These are phyloP conservation scores for Apteryx owenii DNA, from an alignment of 2,113 vertebrate species.

Conservation along the genomic window DNA sequence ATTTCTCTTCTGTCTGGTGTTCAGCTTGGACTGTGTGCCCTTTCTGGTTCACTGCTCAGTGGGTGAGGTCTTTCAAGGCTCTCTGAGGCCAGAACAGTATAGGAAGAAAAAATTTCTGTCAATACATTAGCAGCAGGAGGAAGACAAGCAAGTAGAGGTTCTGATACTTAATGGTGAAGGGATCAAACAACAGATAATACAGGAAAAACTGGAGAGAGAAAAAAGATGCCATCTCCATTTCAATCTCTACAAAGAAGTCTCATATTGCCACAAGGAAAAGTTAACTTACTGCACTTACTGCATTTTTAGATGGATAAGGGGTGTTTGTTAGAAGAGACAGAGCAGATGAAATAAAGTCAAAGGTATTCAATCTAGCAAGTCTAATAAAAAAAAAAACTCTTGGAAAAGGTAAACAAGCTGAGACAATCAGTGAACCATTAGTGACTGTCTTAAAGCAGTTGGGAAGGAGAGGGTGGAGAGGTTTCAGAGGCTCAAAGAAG, in stretches of 20 bases:
- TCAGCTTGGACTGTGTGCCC: not conserved
- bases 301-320: not conserved
- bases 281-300: not conserved
- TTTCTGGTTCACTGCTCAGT: not conserved
- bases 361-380: not conserved
- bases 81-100: not conserved
- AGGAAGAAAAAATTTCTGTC: not conserved
- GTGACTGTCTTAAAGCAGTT: not conserved
- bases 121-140: not conserved
- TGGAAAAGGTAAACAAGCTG: not conserved
- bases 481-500: not conserved
- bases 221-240: not conserved
- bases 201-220: not conserved
- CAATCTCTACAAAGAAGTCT: not conserved
- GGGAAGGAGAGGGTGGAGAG: not conserved
- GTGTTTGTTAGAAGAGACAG: not conserved
- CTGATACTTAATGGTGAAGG: not conserved
- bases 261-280: not conserved
- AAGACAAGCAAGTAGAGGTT: not conserved
- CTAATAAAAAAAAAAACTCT: not conserved
- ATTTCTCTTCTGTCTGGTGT: not conserved
- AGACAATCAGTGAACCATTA: not conserved
- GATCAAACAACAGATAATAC: not conserved
- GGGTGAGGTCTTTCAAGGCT: not conserved
- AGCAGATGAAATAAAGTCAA: not conserved